Conservation (phyloP, 2,797 vertebrate species). For the Hemibagrus guttatus region DNA sequence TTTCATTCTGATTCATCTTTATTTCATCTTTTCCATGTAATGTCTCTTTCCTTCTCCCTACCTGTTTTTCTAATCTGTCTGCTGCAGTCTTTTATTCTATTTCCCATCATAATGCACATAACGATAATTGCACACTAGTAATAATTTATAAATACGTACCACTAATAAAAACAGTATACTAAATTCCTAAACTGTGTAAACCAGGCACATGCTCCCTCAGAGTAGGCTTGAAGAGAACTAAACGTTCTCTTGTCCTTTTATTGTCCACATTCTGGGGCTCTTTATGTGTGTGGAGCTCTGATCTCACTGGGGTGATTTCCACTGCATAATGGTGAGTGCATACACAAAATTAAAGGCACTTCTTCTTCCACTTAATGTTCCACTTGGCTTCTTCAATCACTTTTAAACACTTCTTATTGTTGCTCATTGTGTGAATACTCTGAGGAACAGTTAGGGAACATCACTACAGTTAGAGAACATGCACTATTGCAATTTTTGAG, state of each 20-base stretch:
- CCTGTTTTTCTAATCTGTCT: constrained; percentile 1
- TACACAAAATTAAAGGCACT: constrained; percentile 34
- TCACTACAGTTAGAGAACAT: constrained; percentile 8
- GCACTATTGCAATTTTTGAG: neutral
- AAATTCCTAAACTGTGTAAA: neutral
- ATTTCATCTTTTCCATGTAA: constrained; percentile 33
- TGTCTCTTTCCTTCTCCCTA: constrained; percentile 39
- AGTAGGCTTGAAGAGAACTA: neutral
- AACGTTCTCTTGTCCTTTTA: constrained; percentile 29
- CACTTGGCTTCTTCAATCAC: constrained; percentile 19
- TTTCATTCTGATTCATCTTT: constrained; percentile 29
- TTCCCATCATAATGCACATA: neutral
- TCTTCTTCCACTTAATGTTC: constrained; percentile 41
- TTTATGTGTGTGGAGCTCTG: constrained; percentile 17
- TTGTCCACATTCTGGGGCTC: constrained; percentile 12
- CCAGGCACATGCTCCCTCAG: neutral
- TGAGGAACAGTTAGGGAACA: constrained; percentile 8
- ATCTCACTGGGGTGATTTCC: constrained; percentile 38
- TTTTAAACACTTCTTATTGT: constrained; percentile 13
- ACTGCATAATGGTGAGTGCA: constrained; percentile 31
- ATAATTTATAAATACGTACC: neutral
- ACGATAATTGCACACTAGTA: neutral
- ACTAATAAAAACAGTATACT: neutral
- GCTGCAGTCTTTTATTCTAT: neutral
- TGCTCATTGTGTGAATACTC: constrained; percentile 8